A percentile compares a stretch with the other conserved stretches of the same genome.
Evolutionary conservation across 2,113 vertebrate genomes (phyloP).

Genomic region (Heterocephalus glaber): DNA sequence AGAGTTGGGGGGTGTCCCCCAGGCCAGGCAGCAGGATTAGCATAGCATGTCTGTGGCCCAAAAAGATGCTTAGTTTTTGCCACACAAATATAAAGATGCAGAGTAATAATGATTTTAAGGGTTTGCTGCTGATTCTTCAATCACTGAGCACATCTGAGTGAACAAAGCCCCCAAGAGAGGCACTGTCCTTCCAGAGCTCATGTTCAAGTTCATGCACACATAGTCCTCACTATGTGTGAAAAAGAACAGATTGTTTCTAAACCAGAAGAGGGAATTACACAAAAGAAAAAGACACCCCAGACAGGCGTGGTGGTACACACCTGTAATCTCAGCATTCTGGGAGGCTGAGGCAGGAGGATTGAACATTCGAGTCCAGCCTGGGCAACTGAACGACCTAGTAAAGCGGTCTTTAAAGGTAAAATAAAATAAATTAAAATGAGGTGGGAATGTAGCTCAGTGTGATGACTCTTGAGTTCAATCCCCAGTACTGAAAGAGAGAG

Average conservation of each 20-base stretch:
- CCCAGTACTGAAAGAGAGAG: neutral
- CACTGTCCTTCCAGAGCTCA: neutral
- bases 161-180: neutral
- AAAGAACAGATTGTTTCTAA: neutral
- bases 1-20: neutral
- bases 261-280: neutral
- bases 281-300: neutral
- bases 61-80: neutral
- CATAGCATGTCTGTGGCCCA: neutral
- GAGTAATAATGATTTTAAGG: neutral
- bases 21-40: neutral
- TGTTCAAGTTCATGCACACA: accelerated
- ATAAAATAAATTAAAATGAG: neutral
- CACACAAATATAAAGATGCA: neutral
- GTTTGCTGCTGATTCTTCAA: neutral
- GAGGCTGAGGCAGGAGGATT: neutral
- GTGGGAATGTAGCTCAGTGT: neutral
- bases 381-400: neutral
- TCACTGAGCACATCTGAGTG: neutral
- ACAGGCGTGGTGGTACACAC: neutral
- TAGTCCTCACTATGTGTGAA: neutral
- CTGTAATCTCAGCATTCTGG: neutral
- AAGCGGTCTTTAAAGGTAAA: too few relatives aligned
- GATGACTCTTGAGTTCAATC: neutral
- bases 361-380: neutral